Evolutionary conservation across 2,113 vertebrate genomes (phyloP), one percentile per base, ranked within the genome.

Genomic region (Sialia sialis): DNA sequence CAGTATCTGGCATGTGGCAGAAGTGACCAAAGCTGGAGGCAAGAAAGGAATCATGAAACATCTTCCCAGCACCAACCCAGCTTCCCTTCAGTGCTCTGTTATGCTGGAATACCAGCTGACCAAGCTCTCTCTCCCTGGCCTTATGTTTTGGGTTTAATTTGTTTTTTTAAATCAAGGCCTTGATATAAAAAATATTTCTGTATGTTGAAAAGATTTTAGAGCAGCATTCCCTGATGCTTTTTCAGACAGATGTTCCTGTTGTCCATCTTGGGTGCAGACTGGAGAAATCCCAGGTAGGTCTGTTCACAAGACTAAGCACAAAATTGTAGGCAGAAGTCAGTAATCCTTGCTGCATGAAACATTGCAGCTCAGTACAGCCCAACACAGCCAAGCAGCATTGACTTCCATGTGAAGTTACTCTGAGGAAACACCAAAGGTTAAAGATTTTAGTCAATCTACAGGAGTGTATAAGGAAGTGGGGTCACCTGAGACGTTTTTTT

Each of bases 321-420:
- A 26, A 76, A 16, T 16, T 30, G 7, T 11, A 20, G 38, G n/a
- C 26, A 39, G 67, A 52, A 34, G 26, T 14, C 26, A 6, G 39
- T 51, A 80, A 26, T 51, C 36, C 32, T 19, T 43, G 73, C 51
- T 27, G 29, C 13, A 1, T 36, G 11, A 36, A 75, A 11, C 38
- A 3, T 16, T 34, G 41, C 51, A 21, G 29, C 46, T 55, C 39
- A 19, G 5, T 10, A 0, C 1, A 2, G 55, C 14, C 15, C 63
- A 23, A 1, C 9, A 12, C 36, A 34, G 7, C 27, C 48, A 9
- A 41, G 76, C 38, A 26, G 8, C 0, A 0, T 1, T 41, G 29
- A 16, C 48, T 49, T 41, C 70, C 2, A 0, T 22, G 21, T 78
- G 64, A 43, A 3, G 22, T 64, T 48, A 51, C 46, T 6, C 34